Percentiles rank a stretch among this genome's conserved stretches.
Evolutionary conservation across 2,888 invertebrate genomes (phyloP).

Genomic region (Meiosimyza platycephala): DNA sequence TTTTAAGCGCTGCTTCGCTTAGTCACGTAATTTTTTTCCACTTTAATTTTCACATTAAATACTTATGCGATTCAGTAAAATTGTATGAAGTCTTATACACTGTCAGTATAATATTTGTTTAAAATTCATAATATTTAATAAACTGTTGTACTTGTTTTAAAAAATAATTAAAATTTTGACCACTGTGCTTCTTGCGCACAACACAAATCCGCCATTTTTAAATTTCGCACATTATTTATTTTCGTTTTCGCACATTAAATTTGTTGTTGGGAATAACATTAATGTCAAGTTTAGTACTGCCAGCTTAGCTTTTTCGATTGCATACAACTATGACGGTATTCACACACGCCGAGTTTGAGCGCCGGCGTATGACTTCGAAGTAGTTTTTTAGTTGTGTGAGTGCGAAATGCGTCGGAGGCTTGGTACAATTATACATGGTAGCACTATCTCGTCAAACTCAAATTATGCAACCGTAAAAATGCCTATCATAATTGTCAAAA

Average conservation of each 20-base stretch:
- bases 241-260: too few relatives aligned
- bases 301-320: too few relatives aligned
- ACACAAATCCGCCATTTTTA: conserved; percentile 41
- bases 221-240: too few relatives aligned
- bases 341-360: too few relatives aligned
- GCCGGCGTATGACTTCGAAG: too few relatives aligned
- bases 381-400: conserved; percentile 60
- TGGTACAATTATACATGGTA: too few relatives aligned
- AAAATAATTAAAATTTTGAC: conserved; percentile 8
- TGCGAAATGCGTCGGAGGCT: conserved; percentile 97
- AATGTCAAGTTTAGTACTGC: neutral
- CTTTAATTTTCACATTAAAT: conserved; percentile 22
- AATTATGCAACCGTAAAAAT: too few relatives aligned
- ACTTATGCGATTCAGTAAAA: too few relatives aligned
- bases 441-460: too few relatives aligned
- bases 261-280: neutral
- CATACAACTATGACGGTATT: too few relatives aligned
- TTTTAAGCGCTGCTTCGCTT: conserved; percentile 27
- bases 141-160: neutral
- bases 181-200: conserved; percentile 20
- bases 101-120: neutral
- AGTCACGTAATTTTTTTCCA: conserved; percentile 34
- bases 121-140: neutral
- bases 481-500: too few relatives aligned
- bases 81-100: too few relatives aligned